Conservation (phyloP, 2,113 vertebrate species). For the Riparia riparia region DNA sequence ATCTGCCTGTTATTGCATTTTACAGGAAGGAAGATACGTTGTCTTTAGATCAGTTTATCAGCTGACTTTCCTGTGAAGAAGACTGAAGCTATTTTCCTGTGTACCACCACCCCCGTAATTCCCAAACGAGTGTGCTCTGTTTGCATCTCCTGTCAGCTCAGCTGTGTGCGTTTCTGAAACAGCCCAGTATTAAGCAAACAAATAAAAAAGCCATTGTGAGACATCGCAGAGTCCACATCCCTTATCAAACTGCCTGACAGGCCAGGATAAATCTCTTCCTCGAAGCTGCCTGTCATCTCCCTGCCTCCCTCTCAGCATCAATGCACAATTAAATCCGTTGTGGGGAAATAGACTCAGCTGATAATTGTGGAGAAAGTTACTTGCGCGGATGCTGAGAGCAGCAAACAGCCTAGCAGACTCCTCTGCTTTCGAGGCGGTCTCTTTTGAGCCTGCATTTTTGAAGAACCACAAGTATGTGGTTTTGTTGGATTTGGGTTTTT, state of each 20-base stretch:
- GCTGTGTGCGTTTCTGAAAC: constrained; percentile 58
- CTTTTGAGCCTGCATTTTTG: neutral
- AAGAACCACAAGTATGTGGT: neutral
- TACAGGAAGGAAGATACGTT: constrained; percentile 79
- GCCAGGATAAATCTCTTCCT: constrained; percentile 43
- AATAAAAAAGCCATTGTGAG: constrained; percentile 78
- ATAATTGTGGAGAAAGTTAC: constrained; percentile 15
- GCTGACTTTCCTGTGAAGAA: constrained; percentile 78
- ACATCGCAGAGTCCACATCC: constrained; percentile 41
- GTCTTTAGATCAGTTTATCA: constrained; percentile 79
- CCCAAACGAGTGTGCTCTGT: constrained; percentile 63
- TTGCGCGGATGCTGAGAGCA: constrained; percentile 1
- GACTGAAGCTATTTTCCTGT: constrained; percentile 70
- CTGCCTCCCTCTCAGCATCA: neutral
- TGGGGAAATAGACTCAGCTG: constrained; percentile 10
- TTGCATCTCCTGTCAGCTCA: constrained; percentile 62
- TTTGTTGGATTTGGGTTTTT: neutral
- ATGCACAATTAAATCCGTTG: constrained; percentile 50
- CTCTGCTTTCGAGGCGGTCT: neutral
- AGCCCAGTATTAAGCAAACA: constrained; percentile 70
- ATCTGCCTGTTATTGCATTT: constrained; percentile 69
- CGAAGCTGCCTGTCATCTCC: neutral
- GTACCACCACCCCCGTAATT: constrained; percentile 78
- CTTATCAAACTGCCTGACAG: constrained; percentile 69
- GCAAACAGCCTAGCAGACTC: neutral